These are phyloP conservation scores for Mythimna lalbum DNA, from an alignment of 2,888 invertebrate species.

Conservation along the genomic window DNA sequence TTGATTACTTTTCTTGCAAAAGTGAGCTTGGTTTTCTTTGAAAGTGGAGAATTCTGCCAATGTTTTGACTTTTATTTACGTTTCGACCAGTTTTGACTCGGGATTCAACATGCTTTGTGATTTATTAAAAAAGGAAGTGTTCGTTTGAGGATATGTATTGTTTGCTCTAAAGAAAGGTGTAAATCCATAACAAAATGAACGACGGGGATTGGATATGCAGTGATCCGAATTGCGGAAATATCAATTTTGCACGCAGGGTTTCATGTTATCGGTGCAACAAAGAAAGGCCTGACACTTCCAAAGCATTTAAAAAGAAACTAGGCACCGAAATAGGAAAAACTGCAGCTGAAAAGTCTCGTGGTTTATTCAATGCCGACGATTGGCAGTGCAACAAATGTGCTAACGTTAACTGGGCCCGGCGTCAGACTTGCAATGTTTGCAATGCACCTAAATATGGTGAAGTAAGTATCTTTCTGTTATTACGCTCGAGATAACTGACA, in stretches of 20 bases:
- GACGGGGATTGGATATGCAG: slow-evolving; percentile 93
- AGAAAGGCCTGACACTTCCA: slow-evolving; percentile 87
- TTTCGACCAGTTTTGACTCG: slow-evolving; percentile 61
- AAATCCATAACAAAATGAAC: slow-evolving; percentile 84
- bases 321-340: slow-evolving; percentile 99
- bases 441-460: slow-evolving; percentile 99
- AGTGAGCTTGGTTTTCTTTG: slow-evolving; percentile 88
- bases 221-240: slow-evolving; percentile 95
- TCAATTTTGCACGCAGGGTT: slow-evolving; percentile 97
- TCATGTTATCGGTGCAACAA: slow-evolving; percentile 98
- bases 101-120: slow-evolving; percentile 66
- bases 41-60: slow-evolving; percentile 79
- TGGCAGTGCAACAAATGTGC: slow-evolving; percentile 99
- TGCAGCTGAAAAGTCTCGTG: slow-evolving; percentile 99
- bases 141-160: slow-evolving; percentile 66
- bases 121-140: slow-evolving; percentile 62
- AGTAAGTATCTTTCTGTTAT: slow-evolving; percentile 89
- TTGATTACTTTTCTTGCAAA: slow-evolving; percentile 87
- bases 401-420: slow-evolving; percentile 99
- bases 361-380: slow-evolving; percentile 99
- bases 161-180: slow-evolving; percentile 68
- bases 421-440: slow-evolving; percentile 99
- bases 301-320: slow-evolving; percentile 93
- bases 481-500: background rate
- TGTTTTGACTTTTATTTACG: slow-evolving; percentile 84